phyloP scores from a whole-genome alignment of 2,113 vertebrate genomes.

The Scartelaos histophorus region DNA sequence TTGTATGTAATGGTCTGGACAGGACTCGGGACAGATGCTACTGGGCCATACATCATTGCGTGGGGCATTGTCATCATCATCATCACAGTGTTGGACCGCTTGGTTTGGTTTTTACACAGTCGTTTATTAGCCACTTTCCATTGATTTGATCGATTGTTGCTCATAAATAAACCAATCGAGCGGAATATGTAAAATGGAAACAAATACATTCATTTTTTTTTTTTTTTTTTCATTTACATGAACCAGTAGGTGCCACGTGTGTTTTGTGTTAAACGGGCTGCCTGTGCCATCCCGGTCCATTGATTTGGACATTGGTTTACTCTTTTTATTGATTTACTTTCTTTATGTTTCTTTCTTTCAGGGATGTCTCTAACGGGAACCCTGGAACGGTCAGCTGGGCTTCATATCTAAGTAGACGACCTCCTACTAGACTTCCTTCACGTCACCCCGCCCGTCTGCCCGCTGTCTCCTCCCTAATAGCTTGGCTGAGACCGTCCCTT shows the following conservation, averaged over 20 bases:
- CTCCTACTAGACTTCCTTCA: slow-evolving; percentile 66
- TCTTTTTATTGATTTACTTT: not conserved
- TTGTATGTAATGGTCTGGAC: not conserved
- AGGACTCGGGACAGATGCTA: not conserved
- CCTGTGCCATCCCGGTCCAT: not conserved
- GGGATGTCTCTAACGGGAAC: slow-evolving; percentile 14
- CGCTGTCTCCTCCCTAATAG: slow-evolving; percentile 67
- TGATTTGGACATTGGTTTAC: not conserved
- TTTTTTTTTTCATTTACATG: not conserved
- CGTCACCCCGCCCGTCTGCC: slow-evolving; percentile 74
- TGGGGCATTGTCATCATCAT: not conserved
- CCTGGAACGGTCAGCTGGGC: slow-evolving; percentile 41
- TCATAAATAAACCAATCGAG: not conserved
- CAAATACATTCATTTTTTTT: not conserved
- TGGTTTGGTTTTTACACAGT: not conserved
- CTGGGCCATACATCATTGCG: not conserved
- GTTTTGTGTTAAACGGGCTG: not conserved
- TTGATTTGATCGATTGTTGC: not conserved
- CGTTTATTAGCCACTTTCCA: not conserved
- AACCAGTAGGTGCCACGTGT: not conserved
- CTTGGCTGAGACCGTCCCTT: slow-evolving; percentile 49
- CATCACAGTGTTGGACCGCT: not conserved
- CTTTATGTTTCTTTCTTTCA: not conserved
- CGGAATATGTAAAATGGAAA: not conserved
- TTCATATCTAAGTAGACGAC: slow-evolving; percentile 58